Evolutionary conservation across 2,797 vertebrate genomes (phyloP), one percentile per base, ranked within the genome.

Genomic region (Hylomyscus alleni): DNA sequence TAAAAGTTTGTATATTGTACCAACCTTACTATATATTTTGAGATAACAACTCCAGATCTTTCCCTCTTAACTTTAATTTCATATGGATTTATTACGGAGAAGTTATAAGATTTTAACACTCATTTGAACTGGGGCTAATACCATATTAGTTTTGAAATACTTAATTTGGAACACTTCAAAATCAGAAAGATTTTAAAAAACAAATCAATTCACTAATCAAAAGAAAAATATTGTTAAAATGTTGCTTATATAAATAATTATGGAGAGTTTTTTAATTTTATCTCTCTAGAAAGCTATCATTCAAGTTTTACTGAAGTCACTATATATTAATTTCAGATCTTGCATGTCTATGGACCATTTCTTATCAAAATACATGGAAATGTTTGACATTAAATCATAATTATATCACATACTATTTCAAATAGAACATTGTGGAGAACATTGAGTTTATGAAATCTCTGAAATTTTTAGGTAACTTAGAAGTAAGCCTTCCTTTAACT

Each of bases 1-100:
- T 3, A 50, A 26, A 89, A 92, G 52, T 58, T 83, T 95, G 24
- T 94, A 84, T 82, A 44, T 60, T 92, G 17, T 82, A n/a, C 72
- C 31, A 19, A 72, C 40, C 52, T 82, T 75, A 54, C n/a, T 89
- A 47, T 37, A 26, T 13, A 44, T 60, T 95, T 93, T 89, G 60
- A 94, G 72, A 86, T 31, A 69, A 50, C 44, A 58, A 77, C 29
- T 80, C 37, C 90, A 73, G 9, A 7, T 73, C 37, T 77, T 15
- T n/a, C 1, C 10, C 13, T 93, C 54, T 86, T 86, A 89, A 60
- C 29, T 86, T 95, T 50, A 89, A 65, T 91, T 86, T 26, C 81
- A 47, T n/a, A 31, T 75, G 56, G 6, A 44, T 92, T 80, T 90
- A 83, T 86, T 73, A 60, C 72, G 90, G 91, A 76, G 29, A 58